Base-by-base conservation (phyloP, 1,140 invertebrate species). In the Cydia amplana region DNA sequence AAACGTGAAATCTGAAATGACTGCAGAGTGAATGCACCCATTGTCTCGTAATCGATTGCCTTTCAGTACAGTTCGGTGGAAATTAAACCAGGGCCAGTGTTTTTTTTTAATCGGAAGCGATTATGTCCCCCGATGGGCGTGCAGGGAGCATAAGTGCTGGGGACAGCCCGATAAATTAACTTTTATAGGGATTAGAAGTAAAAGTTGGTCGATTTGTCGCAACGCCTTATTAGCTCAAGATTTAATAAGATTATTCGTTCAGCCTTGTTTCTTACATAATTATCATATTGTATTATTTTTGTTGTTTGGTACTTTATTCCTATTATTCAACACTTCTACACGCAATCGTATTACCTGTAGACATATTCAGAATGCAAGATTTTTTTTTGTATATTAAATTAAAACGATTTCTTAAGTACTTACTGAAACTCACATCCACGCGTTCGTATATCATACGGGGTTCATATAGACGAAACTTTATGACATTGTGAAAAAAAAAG, bases 31-130 rank as follows among this genome's bases (percentile, higher is more conserved):
- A 36, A 70, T 70, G 65, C 65, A 70, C 65, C 65, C 40, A 70
- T 70, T 70, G 65, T 70, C n/a, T 12, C 32, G 25, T 70, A 70
- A 70, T 70, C 65, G 65, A 70, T 70, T 70, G 65, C 65, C 65
- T 70, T 70, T 70, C 65, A 70, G 28, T 70, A 70, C 28, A 70
- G 65, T 70, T 36, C 36, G 28, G 32, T 70, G 65, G 36, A 70
- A 70, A 70, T 70, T 70, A 40, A 70, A 70, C 25, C 65, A 20
- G 65, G 28, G 32, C 65, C 64, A 6, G 65, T 70, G 65, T 70
- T 32, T 32, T 70, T 70, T 70, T 70, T 70, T 70, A 70, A 70
- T 70, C 65, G 65, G 65, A 70, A 70, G 32, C 65, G 65, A 70
- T 70, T 70, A 70, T 36, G 65, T 40, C 65, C 28, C 65, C 65